These are phyloP conservation scores for Semicossyphus pulcher DNA, from an alignment of 2,113 vertebrate species.

Conservation along the genomic window DNA sequence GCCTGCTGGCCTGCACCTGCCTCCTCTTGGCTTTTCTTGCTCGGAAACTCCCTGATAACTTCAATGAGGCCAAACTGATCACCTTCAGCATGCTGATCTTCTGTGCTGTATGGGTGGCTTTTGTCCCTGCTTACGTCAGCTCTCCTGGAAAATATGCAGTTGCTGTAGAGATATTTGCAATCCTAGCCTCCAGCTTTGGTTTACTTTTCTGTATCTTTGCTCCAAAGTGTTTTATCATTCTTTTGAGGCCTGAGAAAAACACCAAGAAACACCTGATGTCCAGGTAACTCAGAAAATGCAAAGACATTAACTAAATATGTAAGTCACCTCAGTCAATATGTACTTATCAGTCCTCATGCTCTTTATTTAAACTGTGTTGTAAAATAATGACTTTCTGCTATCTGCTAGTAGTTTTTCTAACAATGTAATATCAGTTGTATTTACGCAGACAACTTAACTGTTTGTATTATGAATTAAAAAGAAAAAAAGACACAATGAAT, in stretches of 20 bases:
- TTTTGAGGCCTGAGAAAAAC: slow-evolving; percentile 79
- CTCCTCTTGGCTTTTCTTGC: slow-evolving; percentile 81
- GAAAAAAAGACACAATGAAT: no score
- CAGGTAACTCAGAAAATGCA: slow-evolving; percentile 28
- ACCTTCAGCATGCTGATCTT: slow-evolving; percentile 86
- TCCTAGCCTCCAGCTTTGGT: slow-evolving; percentile 79
- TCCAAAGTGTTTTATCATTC: slow-evolving; percentile 82
- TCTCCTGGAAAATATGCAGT: slow-evolving; percentile 79
- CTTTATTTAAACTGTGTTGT: background rate
- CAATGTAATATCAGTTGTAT: no score
- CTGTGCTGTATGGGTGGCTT: slow-evolving; percentile 81
- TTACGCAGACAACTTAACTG: no score
- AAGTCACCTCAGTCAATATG: no score
- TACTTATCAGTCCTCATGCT: no score
- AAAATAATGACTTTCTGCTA: no score
- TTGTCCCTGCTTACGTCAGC: slow-evolving; percentile 82
- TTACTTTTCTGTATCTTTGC: slow-evolving; percentile 78
- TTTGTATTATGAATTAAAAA: no score
- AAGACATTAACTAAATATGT: background rate
- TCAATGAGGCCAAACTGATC: slow-evolving; percentile 78
- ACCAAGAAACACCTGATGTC: slow-evolving; percentile 79
- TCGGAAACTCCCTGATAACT: slow-evolving; percentile 79
- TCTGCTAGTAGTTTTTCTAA: no score
- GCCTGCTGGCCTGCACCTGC: slow-evolving; percentile 74
- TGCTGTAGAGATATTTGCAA: slow-evolving; percentile 83